Conservation (phyloP, 2,113 vertebrate genomes). For the Tupaia tana region DNA sequence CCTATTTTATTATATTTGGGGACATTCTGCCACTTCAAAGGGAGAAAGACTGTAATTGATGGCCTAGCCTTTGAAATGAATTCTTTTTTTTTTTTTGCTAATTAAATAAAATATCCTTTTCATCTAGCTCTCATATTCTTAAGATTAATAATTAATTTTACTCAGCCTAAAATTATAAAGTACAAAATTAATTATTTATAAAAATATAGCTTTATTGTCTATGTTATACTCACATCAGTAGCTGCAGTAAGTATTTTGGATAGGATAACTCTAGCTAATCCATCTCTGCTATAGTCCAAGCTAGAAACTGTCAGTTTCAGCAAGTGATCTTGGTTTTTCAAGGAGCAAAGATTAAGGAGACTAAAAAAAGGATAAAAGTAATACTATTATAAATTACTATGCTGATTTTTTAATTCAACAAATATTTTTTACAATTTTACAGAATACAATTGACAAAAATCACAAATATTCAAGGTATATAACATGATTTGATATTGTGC, state of each 20-base stretch:
- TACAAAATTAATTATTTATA: neutral
- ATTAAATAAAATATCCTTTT: conserved; percentile 30
- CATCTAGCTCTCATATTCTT: neutral
- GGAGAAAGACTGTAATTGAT: neutral
- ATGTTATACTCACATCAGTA: conserved; percentile 92
- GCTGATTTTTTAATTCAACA: neutral
- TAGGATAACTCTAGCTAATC: conserved; percentile 96
- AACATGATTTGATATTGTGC: neutral
- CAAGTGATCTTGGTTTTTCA: conserved; percentile 98
- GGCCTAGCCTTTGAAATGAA: neutral
- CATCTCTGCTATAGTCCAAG: conserved; percentile 98
- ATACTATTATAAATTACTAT: conserved; percentile 30
- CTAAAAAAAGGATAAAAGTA: conserved; percentile 81
- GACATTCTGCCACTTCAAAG: neutral
- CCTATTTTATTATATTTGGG: neutral
- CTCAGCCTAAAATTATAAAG: neutral
- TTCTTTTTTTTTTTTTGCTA: neutral
- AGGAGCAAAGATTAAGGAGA: conserved; percentile 96
- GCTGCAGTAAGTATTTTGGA: conserved; percentile 98
- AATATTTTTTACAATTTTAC: neutral
- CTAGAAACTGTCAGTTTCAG: conserved; percentile 97
- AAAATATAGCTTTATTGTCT: neutral
- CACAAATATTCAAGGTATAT: neutral
- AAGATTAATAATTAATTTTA: conserved; percentile 29
- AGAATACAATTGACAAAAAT: conserved; percentile 1